Evolutionary conservation across 2,797 vertebrate genomes (phyloP).

Genomic region (Stomatorhinus walkeri): DNA sequence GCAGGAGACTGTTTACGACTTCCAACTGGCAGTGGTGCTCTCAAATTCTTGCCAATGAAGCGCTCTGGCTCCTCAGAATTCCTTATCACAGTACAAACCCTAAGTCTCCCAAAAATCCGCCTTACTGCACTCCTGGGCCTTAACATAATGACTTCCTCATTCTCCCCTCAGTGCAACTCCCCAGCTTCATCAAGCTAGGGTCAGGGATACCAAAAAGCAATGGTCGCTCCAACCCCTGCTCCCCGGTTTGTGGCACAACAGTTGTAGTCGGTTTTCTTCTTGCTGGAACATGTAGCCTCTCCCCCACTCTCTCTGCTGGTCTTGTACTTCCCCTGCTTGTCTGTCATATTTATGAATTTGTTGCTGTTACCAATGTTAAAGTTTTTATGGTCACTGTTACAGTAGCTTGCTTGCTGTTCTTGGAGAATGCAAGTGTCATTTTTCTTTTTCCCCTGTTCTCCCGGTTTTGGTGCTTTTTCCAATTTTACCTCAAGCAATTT

Average conservation of each 20-base stretch:
- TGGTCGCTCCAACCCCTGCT: conserved; percentile 40
- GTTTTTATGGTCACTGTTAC: neutral
- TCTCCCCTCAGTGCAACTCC: neutral
- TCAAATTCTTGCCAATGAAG: conserved; percentile 46
- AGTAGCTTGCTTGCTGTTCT: neutral
- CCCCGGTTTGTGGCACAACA: conserved; percentile 8
- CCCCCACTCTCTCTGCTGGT: neutral
- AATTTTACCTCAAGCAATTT: conserved; percentile 29
- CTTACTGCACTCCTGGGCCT: conserved; percentile 75
- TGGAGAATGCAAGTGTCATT: conserved; percentile 19
- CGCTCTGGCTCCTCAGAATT: conserved; percentile 42
- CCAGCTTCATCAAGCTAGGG: conserved; percentile 42
- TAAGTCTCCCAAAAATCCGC: conserved; percentile 52
- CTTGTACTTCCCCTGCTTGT: conserved; percentile 10
- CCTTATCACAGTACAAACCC: conserved; percentile 42
- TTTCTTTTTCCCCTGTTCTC: conserved; percentile 22
- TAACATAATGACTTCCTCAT: conserved; percentile 39
- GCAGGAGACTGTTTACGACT: conserved; percentile 51
- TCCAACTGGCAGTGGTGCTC: conserved; percentile 59
- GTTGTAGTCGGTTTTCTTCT: neutral
- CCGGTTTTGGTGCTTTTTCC: conserved; percentile 32
- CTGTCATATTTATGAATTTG: neutral
- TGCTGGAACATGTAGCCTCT: conserved; percentile 12
- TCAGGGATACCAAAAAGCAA: conserved; percentile 55
- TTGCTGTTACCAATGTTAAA: neutral